A percentile compares a stretch with the other conserved stretches of the same genome.
phyloP scores from a whole-genome alignment of 2,888 invertebrate species.

The Sepiola atlantica region DNA sequence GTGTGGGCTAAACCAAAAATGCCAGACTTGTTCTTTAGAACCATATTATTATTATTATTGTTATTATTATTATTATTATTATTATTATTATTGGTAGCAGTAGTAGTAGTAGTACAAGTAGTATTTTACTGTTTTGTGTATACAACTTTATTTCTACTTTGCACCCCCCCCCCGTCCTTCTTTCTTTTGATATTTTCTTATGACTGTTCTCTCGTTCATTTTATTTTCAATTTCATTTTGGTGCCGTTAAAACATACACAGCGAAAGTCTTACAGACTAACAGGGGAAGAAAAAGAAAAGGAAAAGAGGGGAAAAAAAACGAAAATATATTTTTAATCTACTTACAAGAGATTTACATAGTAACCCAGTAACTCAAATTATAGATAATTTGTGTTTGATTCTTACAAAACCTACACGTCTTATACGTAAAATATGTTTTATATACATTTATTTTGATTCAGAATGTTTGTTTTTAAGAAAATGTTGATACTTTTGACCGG shows the following conservation, averaged over 20 bases:
- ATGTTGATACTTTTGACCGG: not conserved
- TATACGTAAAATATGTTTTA: not conserved
- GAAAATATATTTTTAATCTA: not conserved
- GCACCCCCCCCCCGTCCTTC: not conserved
- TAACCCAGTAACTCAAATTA: not conserved
- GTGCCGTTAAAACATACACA: not conserved
- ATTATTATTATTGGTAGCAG: not conserved
- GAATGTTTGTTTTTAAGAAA: not conserved
- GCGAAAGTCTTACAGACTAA: not conserved
- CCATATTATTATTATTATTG: not conserved
- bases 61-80: not conserved
- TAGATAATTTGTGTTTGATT: not conserved
- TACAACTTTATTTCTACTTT: not conserved
- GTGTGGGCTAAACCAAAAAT: not conserved
- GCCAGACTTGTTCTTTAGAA: constrained; percentile 15
- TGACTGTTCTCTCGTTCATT: not conserved
- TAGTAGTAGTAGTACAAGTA: too few species aligned
- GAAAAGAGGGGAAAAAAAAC: not conserved
- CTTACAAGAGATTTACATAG: not conserved
- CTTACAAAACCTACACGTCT: not conserved
- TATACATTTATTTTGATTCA: not conserved
- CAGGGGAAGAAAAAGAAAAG: too few species aligned
- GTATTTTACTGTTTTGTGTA: not conserved
- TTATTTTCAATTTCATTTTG: not conserved
- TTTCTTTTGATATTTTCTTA: not conserved